phyloP scores from a whole-genome alignment of 2,113 vertebrate genomes.

The Conger conger region DNA sequence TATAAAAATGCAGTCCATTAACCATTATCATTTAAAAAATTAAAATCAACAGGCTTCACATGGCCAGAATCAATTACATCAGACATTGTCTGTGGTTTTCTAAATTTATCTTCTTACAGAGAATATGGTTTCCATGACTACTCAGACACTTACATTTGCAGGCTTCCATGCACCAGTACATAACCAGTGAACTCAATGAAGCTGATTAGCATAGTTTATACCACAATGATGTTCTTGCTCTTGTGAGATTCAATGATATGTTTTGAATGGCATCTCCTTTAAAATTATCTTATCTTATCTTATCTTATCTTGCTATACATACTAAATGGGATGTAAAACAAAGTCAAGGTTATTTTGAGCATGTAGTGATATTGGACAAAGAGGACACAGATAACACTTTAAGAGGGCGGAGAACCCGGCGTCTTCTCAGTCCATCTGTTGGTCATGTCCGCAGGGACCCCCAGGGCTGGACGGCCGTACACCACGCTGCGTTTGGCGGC shows the following conservation, averaged over 20 bases:
- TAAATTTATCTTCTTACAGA: neutral
- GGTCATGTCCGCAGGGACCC: constrained; percentile 38
- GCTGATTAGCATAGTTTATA: neutral
- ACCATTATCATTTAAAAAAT: neutral
- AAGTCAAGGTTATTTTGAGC: neutral
- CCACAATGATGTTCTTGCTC: neutral
- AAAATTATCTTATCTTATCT: neutral
- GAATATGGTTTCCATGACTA: neutral
- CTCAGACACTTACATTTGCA: neutral
- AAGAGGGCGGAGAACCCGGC: neutral
- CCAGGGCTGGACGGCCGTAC: constrained; percentile 56
- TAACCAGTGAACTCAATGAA: neutral
- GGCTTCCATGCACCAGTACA: neutral
- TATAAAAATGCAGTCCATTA: too few relatives aligned
- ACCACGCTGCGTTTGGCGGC: constrained; percentile 55
- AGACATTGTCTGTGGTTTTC: neutral
- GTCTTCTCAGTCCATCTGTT: neutral
- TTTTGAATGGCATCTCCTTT: too few relatives aligned
- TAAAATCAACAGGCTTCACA: neutral
- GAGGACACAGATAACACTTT: neutral
- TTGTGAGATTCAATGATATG: neutral
- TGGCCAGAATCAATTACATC: neutral
- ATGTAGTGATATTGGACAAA: neutral
- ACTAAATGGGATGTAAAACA: neutral
- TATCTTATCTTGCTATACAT: neutral